Conservation (phyloP, 2,888 invertebrate genomes). For the Timema cristinae region DNA sequence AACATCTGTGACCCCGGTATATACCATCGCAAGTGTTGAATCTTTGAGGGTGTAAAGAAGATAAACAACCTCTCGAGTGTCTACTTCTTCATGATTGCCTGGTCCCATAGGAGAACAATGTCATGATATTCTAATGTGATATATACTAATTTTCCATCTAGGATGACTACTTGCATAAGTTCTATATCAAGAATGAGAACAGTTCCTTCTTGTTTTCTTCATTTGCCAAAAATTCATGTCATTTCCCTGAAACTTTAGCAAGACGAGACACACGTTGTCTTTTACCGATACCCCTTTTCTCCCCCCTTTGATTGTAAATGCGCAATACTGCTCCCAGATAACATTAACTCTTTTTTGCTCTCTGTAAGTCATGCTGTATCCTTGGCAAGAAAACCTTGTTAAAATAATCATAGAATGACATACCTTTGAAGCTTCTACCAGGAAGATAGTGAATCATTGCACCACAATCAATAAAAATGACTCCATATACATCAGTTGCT, state of each 20-base stretch:
- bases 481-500: no score
- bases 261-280: neutral
- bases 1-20: neutral
- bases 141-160: neutral
- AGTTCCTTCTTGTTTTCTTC: conserved; percentile 7
- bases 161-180: neutral
- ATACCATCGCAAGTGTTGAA: conserved; percentile 4
- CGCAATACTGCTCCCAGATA: conserved; percentile 1
- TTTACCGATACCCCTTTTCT: neutral
- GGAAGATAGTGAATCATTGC: no score
- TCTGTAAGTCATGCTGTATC: neutral
- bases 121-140: neutral
- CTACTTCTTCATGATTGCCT: neutral
- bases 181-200: neutral
- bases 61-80: neutral
- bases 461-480: no score
- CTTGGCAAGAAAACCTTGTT: conserved; percentile 5
- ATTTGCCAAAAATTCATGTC: neutral
- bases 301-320: neutral
- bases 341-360: neutral
- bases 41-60: neutral
- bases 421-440: neutral
- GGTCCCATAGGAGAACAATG: conserved; percentile 2
- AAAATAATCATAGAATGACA: conserved; percentile 2
- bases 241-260: neutral